These are phyloP conservation scores for Orthochromis indermauri DNA, from an alignment of 2,113 vertebrate genomes.

Conservation along the genomic window DNA sequence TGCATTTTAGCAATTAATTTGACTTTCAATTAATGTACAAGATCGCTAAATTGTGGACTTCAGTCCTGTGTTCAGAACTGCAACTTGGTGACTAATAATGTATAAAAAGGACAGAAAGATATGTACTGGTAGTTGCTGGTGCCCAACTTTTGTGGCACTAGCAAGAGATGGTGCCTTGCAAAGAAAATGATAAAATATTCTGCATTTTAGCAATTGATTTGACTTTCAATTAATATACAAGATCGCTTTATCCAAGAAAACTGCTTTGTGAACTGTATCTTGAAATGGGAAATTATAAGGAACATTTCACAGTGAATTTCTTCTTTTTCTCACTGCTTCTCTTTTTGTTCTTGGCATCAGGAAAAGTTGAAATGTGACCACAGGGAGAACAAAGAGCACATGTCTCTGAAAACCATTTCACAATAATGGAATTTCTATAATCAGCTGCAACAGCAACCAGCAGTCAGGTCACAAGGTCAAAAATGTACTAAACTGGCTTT, in stretches of 20 bases:
- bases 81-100: not conserved
- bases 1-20: not conserved
- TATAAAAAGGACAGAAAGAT: not conserved
- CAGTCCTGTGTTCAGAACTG: not conserved
- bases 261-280: not conserved
- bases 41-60: not conserved
- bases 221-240: not conserved
- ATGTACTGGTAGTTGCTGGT: not conserved
- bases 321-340: slow-evolving; percentile 75
- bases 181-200: not conserved
- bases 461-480: not conserved
- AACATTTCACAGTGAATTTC: slow-evolving; percentile 69
- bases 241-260: not conserved
- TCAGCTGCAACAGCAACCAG: not conserved
- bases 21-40: not conserved
- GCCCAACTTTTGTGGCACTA: not conserved
- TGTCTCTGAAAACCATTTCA: not conserved
- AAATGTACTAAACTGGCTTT: not conserved
- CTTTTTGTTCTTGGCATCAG: slow-evolving; percentile 84
- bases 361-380: not conserved
- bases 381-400: not conserved
- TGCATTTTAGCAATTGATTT: not conserved
- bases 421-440: not conserved
- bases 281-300: not conserved
- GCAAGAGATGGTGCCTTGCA: not conserved